Evolutionary conservation across 2,113 vertebrate species (phyloP).

Genomic region (Phyllostomus hastatus): DNA sequence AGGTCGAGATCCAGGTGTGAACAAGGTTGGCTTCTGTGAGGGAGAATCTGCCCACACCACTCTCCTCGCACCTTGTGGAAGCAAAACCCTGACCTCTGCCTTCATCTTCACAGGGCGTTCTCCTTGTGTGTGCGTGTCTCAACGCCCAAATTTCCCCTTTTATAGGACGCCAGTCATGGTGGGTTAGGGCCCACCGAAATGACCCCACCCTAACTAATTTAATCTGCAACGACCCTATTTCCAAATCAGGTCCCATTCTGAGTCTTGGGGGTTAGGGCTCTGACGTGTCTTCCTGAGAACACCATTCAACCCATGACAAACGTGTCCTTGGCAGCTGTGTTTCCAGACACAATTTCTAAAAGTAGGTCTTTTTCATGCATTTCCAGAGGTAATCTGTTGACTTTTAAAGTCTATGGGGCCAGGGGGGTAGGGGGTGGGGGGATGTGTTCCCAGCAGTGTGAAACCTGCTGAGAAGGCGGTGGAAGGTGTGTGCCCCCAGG

Average conservation of each 20-base stretch:
- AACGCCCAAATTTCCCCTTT: background rate
- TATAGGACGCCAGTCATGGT: too few species aligned
- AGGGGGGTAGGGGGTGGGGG: too few species aligned
- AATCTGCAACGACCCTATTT: background rate
- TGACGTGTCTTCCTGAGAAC: background rate
- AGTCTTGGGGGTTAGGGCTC: background rate
- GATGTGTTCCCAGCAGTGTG: fast-evolving
- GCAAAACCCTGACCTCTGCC: background rate
- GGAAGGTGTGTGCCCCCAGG: background rate
- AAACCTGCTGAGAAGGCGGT: background rate
- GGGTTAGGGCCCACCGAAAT: background rate
- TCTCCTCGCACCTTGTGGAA: background rate
- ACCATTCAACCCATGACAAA: background rate
- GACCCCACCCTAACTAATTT: background rate
- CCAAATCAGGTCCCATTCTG: background rate
- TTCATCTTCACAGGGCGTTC: background rate
- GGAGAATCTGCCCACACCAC: background rate
- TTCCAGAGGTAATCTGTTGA: background rate
- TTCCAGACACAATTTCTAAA: background rate
- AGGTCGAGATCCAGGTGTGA: background rate
- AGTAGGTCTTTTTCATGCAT: background rate
- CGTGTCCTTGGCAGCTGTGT: fast-evolving
- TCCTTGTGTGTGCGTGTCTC: background rate
- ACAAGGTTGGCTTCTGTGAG: too few species aligned
- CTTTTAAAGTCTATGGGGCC: background rate